Conservation (phyloP, 2,797 vertebrate species). For the Scomberomorus guttatus region DNA sequence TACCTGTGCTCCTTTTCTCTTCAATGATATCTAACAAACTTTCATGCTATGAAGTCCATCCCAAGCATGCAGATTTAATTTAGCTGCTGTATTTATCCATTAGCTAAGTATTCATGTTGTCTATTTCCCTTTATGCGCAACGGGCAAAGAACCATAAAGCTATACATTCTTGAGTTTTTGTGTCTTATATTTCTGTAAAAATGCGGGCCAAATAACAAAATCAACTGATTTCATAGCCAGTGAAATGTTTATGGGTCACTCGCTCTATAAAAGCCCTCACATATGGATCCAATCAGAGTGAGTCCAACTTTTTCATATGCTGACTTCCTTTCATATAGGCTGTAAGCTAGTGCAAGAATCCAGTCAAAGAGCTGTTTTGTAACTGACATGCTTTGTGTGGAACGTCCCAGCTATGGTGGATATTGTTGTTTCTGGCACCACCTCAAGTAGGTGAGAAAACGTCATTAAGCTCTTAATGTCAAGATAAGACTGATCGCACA, state of each 20-base stretch:
- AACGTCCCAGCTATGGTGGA: conserved; percentile 18
- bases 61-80: conserved; percentile 6
- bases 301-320: conserved; percentile 60
- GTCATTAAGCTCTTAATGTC: conserved; percentile 16
- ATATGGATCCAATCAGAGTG: conserved; percentile 71
- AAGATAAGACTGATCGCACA: not conserved
- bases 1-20: not conserved
- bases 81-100: not conserved
- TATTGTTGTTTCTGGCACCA: conserved; percentile 21
- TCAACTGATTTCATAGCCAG: conserved; percentile 57
- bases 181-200: conserved; percentile 39
- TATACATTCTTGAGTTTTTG: conserved; percentile 24
- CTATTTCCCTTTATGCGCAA: conserved; percentile 25
- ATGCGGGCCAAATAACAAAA: conserved; percentile 50
- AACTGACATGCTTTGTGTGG: conserved; percentile 25
- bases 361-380: conserved; percentile 21
- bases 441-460: not conserved
- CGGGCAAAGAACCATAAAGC: conserved; percentile 9
- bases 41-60: not conserved
- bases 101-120: conserved; percentile 32
- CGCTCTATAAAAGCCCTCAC: conserved; percentile 54
- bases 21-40: not conserved
- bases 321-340: conserved; percentile 65
- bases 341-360: conserved; percentile 42
- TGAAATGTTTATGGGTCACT: conserved; percentile 67